Base-by-base conservation (phyloP, 2,797 vertebrate species). In the Helostoma temminkii region DNA sequence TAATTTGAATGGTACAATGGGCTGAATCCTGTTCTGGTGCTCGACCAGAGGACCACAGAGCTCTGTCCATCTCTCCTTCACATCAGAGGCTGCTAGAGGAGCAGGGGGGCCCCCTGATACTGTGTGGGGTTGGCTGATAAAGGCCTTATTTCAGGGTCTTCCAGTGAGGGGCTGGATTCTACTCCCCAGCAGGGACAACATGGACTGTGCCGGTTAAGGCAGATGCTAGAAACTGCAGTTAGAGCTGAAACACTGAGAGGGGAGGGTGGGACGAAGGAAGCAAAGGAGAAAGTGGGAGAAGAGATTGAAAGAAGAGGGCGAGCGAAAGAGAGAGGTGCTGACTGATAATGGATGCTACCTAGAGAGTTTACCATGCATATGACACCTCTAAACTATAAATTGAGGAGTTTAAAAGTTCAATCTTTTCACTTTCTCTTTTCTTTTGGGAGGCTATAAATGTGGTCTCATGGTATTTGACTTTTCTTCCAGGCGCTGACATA, bases 81-180 rank as follows among this genome's bases (percentile, higher is more conserved):
- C 91, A 94, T 93, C 92, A 94, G 91, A 93, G 91, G 92, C 90
- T 90, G 91, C 83, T 76, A 81, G 88, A 93, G 91, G 88, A 93
- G 89, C 83, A n/a, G 74, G 76, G 83, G 89, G 88, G 89, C 91
- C 93, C 93, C 91, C 82, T 92, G 93, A 88, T 93, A 93, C 93
- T 92, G 92, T 92, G 92, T 94, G 93, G 91, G 92, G 88, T 92
- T 90, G 91, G 89, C 93, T 94, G 93, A 94, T 94, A 94, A 94
- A 94, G 92, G 92, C 91, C 91, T 93, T 93, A 93, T 93, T 93
- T 93, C 91, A 90, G 90, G 91, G 90, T 91, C 90, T 93, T 93
- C 92, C 92, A 93, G 90, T 91, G 89, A 90, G 88, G 80, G 91
- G 90, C 81, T 83, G 88, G 84, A 91, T 91, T 90, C 81, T 84